Evolutionary conservation across 1,140 invertebrate species (phyloP), one percentile per base, ranked within the genome.

Genomic region (Bicyclus anynana): DNA sequence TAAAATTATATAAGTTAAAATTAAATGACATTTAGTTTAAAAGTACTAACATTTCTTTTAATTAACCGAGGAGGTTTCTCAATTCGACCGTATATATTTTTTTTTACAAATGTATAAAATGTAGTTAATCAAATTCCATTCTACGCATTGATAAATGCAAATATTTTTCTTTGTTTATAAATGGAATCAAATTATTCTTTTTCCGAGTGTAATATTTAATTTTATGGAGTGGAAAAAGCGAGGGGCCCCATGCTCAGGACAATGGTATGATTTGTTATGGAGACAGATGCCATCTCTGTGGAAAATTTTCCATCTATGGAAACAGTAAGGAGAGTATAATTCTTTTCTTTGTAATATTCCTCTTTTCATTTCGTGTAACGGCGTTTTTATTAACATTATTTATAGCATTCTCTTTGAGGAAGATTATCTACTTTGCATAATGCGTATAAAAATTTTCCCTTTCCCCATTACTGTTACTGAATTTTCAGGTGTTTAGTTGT

Each of bases 151-250:
- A 23, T 23, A 23, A 23, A 23, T 23, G 23, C 3, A 23, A 7
- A 23, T 23, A 23, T 2, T 4, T 23, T 4, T 23, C 23, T 23
- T 23, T 23, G 23, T 23, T 23, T 23, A 23, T 2, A 23, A 23
- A 44, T 51, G 53, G 71, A 65, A 77, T 74, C 74, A 71, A 80
- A 82, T 79, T 76, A 81, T 79, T 72, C 67, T 75, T 79, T 67
- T 69, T 76, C 65, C 35, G 59, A 59, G 46, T 26, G 62, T 67
- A 77, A 82, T 77, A 78, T 82, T 80, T 81, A 86, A 79, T 82
- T 86, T 85, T 80, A 84, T 84, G 77, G 74, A 72, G 77, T 82
- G 83, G 80, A 83, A 86, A 33, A 83, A 57, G 38, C 56, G 74
- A 70, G 76, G 63, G 74, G 68, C 48, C 38, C 64, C 44, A 33